Conservation (phyloP, 2,888 invertebrate genomes). For the Pardosa pseudoannulata region DNA sequence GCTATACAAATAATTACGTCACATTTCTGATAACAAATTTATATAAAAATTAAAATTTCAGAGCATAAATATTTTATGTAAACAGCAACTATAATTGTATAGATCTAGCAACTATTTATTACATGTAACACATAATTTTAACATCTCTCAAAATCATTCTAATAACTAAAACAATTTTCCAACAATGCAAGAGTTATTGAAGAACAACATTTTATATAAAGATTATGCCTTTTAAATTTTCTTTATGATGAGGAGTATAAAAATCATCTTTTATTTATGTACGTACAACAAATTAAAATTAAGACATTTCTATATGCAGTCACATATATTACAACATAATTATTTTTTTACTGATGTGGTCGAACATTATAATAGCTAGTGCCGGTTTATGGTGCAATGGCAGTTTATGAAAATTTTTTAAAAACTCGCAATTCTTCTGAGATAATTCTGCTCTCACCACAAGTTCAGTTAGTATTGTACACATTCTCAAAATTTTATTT, state of each 20-base stretch:
- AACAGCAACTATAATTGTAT: slow-evolving; percentile 64
- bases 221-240: not conserved
- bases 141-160: slow-evolving; percentile 59
- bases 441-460: too few species aligned
- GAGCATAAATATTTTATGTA: slow-evolving; percentile 32
- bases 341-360: not conserved
- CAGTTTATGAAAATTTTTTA: not conserved
- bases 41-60: slow-evolving; percentile 60
- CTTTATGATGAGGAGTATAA: not conserved
- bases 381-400: slow-evolving; percentile 38
- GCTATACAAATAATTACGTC: slow-evolving; percentile 38
- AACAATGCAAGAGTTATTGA: slow-evolving; percentile 32
- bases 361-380: not conserved
- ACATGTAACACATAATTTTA: slow-evolving; percentile 40
- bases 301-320: not conserved
- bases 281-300: not conserved
- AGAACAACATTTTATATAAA: slow-evolving; percentile 44
- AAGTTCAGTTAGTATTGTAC: too few species aligned
- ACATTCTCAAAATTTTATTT: too few species aligned
- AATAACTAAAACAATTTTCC: slow-evolving; percentile 43
- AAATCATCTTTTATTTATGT: slow-evolving; percentile 16
- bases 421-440: too few species aligned
- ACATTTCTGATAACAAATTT: slow-evolving; percentile 26
- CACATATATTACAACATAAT: not conserved
- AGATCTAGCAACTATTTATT: slow-evolving; percentile 67